A percentile compares a stretch with the other conserved stretches of the same genome.
Conservation (phyloP, 92 coral and sea anemone genomes). For the Nematostella vectensis region DNA sequence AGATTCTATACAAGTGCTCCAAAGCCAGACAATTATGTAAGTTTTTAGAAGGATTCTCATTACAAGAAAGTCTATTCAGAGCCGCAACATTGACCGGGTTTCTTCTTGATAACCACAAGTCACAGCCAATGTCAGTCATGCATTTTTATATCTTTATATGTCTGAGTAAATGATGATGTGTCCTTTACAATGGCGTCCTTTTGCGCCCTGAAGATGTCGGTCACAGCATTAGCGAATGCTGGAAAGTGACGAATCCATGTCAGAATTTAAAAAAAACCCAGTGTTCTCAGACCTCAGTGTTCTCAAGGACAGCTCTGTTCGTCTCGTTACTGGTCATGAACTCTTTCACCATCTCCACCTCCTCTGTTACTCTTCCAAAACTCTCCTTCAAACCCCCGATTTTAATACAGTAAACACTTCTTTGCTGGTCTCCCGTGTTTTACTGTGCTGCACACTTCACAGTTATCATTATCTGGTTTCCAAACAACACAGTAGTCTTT, state of each 20-base stretch:
- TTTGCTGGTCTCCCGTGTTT: background rate
- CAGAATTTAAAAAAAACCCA: background rate
- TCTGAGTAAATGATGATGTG: background rate
- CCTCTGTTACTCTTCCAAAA: background rate
- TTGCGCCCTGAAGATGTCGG: background rate
- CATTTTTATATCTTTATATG: background rate
- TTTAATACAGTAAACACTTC: too few relatives aligned
- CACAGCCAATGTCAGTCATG: background rate
- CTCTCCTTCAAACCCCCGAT: too few relatives aligned
- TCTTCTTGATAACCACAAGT: background rate
- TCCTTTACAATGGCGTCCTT: background rate
- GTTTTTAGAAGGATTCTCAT: background rate
- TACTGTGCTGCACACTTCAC: background rate
- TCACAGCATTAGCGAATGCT: background rate
- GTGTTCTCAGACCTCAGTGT: background rate
- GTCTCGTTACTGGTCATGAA: background rate
- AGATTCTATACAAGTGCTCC: background rate
- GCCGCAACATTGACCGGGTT: background rate
- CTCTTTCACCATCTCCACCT: background rate
- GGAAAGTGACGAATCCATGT: background rate
- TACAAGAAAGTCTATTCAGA: background rate
- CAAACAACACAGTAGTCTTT: background rate
- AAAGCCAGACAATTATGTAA: background rate
- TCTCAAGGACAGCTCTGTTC: background rate
- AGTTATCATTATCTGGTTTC: background rate